Conservation (phyloP, 2,888 invertebrate genomes). For the Pristionchus maxplancki region DNA sequence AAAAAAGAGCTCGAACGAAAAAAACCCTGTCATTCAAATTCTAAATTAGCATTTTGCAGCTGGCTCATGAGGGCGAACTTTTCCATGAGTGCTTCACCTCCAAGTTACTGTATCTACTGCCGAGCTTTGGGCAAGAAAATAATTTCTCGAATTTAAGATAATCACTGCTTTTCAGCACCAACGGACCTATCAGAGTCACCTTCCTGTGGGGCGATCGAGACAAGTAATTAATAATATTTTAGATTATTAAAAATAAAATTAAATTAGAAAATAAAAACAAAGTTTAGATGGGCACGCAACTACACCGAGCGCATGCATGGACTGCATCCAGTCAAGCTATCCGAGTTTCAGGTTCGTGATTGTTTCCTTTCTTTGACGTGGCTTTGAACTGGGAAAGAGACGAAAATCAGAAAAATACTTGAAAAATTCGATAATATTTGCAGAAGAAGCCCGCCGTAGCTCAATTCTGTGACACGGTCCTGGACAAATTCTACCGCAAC, state of each 20-base stretch:
- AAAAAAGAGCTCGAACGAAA: no score
- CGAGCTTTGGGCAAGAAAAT: neutral
- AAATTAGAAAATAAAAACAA: neutral
- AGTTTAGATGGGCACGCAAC: neutral
- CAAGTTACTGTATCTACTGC: slow-evolving; percentile 2
- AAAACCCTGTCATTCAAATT: no score
- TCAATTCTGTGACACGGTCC: neutral
- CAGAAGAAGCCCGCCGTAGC: no score
- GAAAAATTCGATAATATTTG: no score
- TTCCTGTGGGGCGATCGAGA: neutral
- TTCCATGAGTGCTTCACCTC: slow-evolving; percentile 25
- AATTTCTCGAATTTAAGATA: no score
- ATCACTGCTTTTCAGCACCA: no score
- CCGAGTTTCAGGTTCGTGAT: neutral
- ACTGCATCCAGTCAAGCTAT: slow-evolving; percentile 11
- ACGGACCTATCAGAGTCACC: neutral
- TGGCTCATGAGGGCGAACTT: slow-evolving; percentile 16
- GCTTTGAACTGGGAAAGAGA: no score
- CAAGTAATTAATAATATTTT: neutral
- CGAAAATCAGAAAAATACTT: no score
- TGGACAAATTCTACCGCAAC: slow-evolving; percentile 20
- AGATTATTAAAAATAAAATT: no score
- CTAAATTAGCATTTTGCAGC: no score
- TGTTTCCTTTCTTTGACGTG: neutral
- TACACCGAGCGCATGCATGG: neutral